These are phyloP conservation scores for Batillaria attramentaria DNA, from an alignment of 1,140 invertebrate genomes.

Conservation along the genomic window DNA sequence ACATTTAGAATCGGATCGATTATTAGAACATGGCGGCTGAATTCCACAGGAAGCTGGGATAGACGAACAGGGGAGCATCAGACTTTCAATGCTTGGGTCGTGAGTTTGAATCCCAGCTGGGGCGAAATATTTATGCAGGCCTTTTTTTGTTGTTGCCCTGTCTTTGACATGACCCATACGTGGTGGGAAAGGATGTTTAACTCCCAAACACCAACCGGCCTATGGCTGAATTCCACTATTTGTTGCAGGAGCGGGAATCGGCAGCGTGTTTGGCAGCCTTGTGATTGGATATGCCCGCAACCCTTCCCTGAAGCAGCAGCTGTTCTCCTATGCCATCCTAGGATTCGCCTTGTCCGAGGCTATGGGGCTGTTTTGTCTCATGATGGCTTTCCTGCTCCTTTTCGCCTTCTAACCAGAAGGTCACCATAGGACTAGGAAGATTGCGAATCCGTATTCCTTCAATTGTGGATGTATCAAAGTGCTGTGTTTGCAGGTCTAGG, in stretches of 20 bases:
- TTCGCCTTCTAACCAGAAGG: conserved; percentile 92
- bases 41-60: too few relatives aligned
- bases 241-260: conserved; percentile 94
- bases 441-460: background rate
- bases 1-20: too few relatives aligned
- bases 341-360: conserved; percentile 99
- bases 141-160: too few relatives aligned
- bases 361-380: conserved; percentile 99
- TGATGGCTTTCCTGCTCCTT: conserved; percentile 99
- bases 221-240: background rate
- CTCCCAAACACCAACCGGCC: too few relatives aligned
- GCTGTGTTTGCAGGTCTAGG: conserved; percentile 20
- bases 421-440: conserved; percentile 3
- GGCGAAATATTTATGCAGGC: too few relatives aligned
- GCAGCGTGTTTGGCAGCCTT: conserved; percentile 98
- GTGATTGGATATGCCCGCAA: conserved; percentile 99
- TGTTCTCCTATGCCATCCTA: conserved; percentile 99
- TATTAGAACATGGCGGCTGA: background rate
- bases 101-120: too few relatives aligned
- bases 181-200: too few relatives aligned
- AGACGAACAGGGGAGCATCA: too few relatives aligned
- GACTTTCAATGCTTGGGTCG: too few relatives aligned
- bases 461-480: conserved; percentile 14
- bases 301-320: conserved; percentile 97
- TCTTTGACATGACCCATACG: too few relatives aligned